Conservation (phyloP, 2,888 invertebrate species). For the Deilephila elpenor region DNA sequence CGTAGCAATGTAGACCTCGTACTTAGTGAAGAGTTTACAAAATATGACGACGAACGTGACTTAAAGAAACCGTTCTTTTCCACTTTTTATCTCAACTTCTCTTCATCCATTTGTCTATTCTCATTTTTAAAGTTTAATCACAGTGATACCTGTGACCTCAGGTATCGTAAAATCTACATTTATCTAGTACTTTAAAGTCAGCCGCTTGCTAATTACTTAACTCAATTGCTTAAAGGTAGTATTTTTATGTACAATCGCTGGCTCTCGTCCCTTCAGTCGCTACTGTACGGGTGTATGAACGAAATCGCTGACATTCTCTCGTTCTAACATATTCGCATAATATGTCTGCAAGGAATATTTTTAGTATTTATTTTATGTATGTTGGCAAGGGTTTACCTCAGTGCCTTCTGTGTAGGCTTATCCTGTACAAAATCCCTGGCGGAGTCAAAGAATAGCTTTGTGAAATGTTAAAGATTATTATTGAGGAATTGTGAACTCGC, state of each 20-base stretch:
- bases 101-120: no score
- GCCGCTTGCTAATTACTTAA: neutral
- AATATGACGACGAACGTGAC: no score
- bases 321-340: neutral
- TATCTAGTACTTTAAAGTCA: no score
- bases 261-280: neutral
- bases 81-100: no score
- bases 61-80: no score
- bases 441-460: neutral
- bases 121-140: no score
- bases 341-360: slow-evolving; percentile 24
- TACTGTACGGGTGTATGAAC: neutral
- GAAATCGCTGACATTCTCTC: slow-evolving; percentile 23
- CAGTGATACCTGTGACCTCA: no score
- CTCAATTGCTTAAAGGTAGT: neutral
- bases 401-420: neutral
- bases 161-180: no score
- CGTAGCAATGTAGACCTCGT: no score
- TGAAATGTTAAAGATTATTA: neutral
- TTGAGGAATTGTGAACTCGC: neutral
- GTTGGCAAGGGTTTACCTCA: slow-evolving; percentile 22
- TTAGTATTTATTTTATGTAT: slow-evolving; percentile 18
- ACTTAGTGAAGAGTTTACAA: no score
- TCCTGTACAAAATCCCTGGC: neutral
- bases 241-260: neutral